A percentile compares a stretch with the other conserved stretches of the same genome.
These are phyloP conservation scores for Teleiodes luculella DNA, from an alignment of 2,888 invertebrate genomes.

Conservation along the genomic window DNA sequence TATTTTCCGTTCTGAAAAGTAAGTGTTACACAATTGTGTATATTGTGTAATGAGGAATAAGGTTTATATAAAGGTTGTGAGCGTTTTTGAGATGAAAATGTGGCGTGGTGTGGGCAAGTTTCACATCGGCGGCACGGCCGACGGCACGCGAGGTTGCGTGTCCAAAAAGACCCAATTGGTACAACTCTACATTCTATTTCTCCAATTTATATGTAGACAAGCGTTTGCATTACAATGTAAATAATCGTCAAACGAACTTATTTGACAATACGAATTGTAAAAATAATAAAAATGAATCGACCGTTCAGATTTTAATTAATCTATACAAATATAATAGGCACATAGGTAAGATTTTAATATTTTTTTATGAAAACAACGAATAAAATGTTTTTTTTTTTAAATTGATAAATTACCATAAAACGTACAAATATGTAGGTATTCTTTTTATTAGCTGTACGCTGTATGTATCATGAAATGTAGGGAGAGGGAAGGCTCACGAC, in stretches of 20 bases:
- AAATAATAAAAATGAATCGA: no score
- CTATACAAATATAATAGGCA: no score
- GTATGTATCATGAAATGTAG: no score
- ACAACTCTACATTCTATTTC: conserved; percentile 10
- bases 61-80: conserved; percentile 36
- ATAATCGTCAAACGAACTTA: conserved; percentile 5
- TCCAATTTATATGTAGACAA: conserved; percentile 2
- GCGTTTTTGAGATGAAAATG: conserved; percentile 47
- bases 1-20: not conserved
- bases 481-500: no score
- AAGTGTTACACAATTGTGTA: not conserved
- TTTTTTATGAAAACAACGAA: no score
- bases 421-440: no score
- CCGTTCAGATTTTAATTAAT: no score
- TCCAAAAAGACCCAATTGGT: conserved; percentile 41
- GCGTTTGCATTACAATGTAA: conserved; percentile 10
- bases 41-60: conserved; percentile 22
- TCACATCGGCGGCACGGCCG: conserved; percentile 44
- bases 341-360: no score
- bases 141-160: conserved; percentile 71
- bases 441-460: no score
- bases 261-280: no score
- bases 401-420: no score
- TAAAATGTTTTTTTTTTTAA: no score
- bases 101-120: conserved; percentile 48